These are phyloP conservation scores for Loxodonta africana DNA, from an alignment of 2,113 vertebrate genomes.

Conservation along the genomic window DNA sequence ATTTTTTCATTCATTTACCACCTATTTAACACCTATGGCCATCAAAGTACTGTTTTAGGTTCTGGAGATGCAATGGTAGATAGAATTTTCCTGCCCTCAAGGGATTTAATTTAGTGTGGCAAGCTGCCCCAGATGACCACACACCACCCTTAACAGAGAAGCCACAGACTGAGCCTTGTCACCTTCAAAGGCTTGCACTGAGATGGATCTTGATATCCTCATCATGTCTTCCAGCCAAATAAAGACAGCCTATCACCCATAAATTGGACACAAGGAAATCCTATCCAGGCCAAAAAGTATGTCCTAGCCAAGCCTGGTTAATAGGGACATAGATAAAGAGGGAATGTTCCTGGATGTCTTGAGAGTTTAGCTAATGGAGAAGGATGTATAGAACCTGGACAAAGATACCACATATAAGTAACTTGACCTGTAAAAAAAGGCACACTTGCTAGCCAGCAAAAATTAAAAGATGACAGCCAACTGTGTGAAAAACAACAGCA, in stretches of 20 bases:
- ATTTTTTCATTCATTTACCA: not conserved
- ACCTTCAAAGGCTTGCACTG: not conserved
- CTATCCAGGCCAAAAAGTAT: not conserved
- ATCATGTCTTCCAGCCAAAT: not conserved
- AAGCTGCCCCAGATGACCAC: not conserved
- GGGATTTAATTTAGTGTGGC: not conserved
- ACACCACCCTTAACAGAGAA: not conserved
- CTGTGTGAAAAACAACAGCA: not conserved
- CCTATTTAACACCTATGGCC: not conserved
- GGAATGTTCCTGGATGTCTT: not conserved
- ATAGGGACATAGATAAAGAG: not conserved
- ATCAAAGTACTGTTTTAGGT: not conserved
- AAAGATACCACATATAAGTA: not conserved
- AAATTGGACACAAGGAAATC: not conserved
- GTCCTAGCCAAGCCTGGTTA: not conserved
- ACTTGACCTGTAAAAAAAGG: not conserved
- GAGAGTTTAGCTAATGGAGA: not conserved
- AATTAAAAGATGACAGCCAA: not conserved
- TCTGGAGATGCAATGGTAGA: not conserved
- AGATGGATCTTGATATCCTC: not conserved
- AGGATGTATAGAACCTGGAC: not conserved
- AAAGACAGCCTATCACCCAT: not conserved
- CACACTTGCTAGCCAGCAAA: not conserved
- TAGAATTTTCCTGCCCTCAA: not conserved
- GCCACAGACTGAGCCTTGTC: not conserved